Evolutionary conservation across 1,140 invertebrate genomes (phyloP).

Genomic region (Heliothis virescens): DNA sequence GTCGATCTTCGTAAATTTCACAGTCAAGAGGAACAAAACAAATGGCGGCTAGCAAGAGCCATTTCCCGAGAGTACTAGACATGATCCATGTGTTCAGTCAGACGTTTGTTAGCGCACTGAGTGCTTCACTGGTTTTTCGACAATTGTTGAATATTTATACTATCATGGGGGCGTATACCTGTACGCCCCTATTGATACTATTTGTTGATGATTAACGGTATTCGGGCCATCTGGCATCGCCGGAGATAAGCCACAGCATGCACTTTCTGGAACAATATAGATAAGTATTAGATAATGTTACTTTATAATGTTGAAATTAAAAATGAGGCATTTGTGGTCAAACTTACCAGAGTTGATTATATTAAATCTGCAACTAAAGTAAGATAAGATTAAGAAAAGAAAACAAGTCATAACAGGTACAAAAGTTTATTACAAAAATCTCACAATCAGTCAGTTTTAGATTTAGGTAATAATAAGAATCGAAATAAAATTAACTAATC

Average conservation of each 20-base stretch:
- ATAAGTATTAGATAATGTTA: neutral
- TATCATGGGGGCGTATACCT: slow-evolving; percentile 26
- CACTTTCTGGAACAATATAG: slow-evolving; percentile 4
- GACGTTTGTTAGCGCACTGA: neutral
- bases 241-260: neutral
- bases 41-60: slow-evolving; percentile 52
- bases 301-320: neutral
- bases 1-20: slow-evolving; percentile 82
- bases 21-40: slow-evolving; percentile 62
- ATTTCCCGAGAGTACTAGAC: slow-evolving; percentile 60
- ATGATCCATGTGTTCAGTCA: slow-evolving; percentile 57
- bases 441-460: slow-evolving; percentile 49
- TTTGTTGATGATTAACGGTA: neutral
- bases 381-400: neutral
- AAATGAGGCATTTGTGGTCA: no score
- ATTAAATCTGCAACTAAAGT: neutral
- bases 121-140: neutral
- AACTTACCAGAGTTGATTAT: neutral
- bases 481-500: slow-evolving; percentile 32
- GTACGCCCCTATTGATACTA: slow-evolving; percentile 31
- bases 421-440: slow-evolving; percentile 52
- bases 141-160: neutral
- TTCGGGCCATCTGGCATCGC: slow-evolving; percentile 17
- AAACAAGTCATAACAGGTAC: slow-evolving; percentile 45
- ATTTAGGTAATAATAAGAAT: slow-evolving; percentile 25